Evolutionary conservation across 2,888 invertebrate species (phyloP), one percentile per base, ranked within the genome.

Genomic region (Polydrusus pterygomalis): DNA sequence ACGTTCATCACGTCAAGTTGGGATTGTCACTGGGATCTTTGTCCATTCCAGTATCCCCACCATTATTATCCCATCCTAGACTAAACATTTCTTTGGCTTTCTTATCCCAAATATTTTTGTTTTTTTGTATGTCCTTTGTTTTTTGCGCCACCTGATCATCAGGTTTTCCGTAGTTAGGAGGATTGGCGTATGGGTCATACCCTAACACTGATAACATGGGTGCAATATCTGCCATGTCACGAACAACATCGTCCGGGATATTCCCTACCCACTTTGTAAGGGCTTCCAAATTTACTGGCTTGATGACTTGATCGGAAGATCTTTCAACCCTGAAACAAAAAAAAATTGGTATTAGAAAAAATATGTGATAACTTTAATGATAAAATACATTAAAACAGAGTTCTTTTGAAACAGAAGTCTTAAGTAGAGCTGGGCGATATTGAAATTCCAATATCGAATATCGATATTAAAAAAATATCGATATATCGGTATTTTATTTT

Each of bases 231-330:
- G 95, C 94, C 96, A 97, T 97, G 87, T 97, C 97, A 78, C 92
- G 91, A 79, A 97, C 92, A 77, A 98, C 97, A 89, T 99, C 98
- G 25, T 93, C 92, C 84, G 97, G 96, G 85, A 97, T 92, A 86
- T 94, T 92, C 74, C 95, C 96, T 81, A 96, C 96, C 97, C 96
- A 97, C 89, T 96, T 96, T 83, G 93, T 92, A 79, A 99, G 90
- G 62, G 99, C 99, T 88, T 98, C 98, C 85, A 96, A 90, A 90
- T 99, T 99, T 77, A 99, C 95, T 13, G 99, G 97, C 85, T 98
- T 98, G 87, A 99, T 97, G 83, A 99, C 98, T 91, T 99, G 99
- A 90, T 99, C 98, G 79, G 97, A 97, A 62, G 98, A 98, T 78
- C 98, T 92, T 89, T 99, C 98, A 87, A 97, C 96, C 89, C 97